phyloP scores from a whole-genome alignment of 2,113 vertebrate species.

The Zeus faber region DNA sequence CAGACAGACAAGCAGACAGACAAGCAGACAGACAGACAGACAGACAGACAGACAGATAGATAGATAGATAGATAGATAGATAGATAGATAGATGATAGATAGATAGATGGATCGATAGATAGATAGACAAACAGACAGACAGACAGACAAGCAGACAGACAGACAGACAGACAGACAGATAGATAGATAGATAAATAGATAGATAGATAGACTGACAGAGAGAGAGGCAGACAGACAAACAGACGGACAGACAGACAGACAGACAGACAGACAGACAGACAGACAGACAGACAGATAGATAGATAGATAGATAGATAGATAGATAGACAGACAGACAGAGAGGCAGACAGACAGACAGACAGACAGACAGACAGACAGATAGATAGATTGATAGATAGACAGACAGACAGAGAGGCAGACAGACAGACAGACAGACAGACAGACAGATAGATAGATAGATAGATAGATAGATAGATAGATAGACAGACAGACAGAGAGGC shows the following conservation, averaged over 20 bases:
- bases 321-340: slow-evolving; percentile 33
- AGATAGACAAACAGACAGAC: too few relatives aligned
- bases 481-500: background rate
- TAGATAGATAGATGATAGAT: too few relatives aligned
- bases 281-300: background rate
- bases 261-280: slow-evolving; percentile 19
- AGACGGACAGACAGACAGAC: slow-evolving; percentile 17
- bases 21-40: too few relatives aligned
- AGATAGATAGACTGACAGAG: too few relatives aligned
- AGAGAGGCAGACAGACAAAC: slow-evolving; percentile 28
- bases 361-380: slow-evolving; percentile 39
- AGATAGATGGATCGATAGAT: too few relatives aligned
- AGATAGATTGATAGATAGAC: slow-evolving; percentile 1
- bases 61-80: too few relatives aligned
- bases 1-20: too few relatives aligned
- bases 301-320: slow-evolving; percentile 4
- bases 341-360: slow-evolving; percentile 49
- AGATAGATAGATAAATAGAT: too few relatives aligned
- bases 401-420: background rate
- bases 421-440: slow-evolving; percentile 1
- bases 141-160: too few relatives aligned
- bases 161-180: too few relatives aligned
- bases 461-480: background rate
- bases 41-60: too few relatives aligned
- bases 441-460: background rate